Evolutionary conservation across 2,888 invertebrate genomes (phyloP).

Genomic region (Scaptodrosophila latifasciaeformis): DNA sequence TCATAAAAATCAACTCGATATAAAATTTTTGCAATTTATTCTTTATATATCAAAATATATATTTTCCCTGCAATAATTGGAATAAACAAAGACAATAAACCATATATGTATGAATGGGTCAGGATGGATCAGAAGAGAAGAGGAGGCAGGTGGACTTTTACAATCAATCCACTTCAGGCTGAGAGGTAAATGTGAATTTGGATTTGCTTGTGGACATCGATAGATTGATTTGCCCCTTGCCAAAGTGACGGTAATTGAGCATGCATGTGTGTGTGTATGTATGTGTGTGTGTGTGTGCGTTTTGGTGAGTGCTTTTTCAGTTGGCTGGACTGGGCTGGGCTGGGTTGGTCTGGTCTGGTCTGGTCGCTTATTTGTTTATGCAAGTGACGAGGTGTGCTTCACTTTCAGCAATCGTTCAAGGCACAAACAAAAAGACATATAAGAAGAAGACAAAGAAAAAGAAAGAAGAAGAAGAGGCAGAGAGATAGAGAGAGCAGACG

Average conservation of each 20-base stretch:
- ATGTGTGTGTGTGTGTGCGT: conserved; percentile 3
- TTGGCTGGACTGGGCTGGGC: neutral
- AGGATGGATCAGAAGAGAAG: too few relatives aligned
- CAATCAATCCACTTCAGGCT: too few relatives aligned
- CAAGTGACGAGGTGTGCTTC: conserved; percentile 44
- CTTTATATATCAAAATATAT: too few relatives aligned
- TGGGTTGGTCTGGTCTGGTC: conserved; percentile 6
- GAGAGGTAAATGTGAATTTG: too few relatives aligned
- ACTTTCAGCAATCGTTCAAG: conserved; percentile 10
- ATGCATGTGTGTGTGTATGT: conserved; percentile 22
- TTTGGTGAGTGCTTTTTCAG: conserved; percentile 13
- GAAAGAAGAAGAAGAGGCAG: neutral
- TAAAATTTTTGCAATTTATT: too few relatives aligned
- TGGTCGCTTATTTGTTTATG: conserved; percentile 37
- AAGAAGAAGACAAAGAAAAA: neutral
- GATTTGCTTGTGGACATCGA: too few relatives aligned
- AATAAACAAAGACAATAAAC: too few relatives aligned
- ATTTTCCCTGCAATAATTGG: too few relatives aligned
- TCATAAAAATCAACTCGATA: too few relatives aligned
- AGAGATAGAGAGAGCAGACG: conserved; percentile 6
- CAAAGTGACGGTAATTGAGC: conserved; percentile 30
- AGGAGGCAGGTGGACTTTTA: too few relatives aligned
- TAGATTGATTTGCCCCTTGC: conserved; percentile 18
- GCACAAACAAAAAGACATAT: too few relatives aligned
- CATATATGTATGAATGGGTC: too few relatives aligned